These are phyloP conservation scores for Mormyrus hasselquistii DNA, from an alignment of 2,797 vertebrate genomes.

Conservation along the genomic window DNA sequence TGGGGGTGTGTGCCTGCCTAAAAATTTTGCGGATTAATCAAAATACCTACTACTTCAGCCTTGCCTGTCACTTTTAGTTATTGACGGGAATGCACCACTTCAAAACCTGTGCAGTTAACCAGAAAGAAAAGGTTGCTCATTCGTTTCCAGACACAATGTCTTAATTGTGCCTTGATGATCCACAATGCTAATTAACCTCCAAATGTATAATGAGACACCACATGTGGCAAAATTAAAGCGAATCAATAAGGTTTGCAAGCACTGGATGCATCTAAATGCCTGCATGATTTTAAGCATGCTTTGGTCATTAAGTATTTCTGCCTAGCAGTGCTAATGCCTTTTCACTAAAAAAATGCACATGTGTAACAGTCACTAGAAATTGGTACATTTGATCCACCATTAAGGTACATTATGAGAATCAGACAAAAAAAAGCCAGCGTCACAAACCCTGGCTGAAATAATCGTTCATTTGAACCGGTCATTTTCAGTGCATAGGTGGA, in stretches of 20 bases:
- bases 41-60: constrained; percentile 7
- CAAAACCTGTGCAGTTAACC: constrained; percentile 24
- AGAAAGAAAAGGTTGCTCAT: constrained; percentile 33
- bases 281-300: background rate
- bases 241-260: constrained; percentile 36
- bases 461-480: background rate
- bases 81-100: constrained; percentile 17
- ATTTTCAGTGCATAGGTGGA: background rate
- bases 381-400: background rate
- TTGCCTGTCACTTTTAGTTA: constrained; percentile 17
- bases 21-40: background rate
- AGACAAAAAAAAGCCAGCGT: background rate
- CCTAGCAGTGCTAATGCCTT: background rate
- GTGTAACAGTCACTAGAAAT: background rate
- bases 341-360: background rate
- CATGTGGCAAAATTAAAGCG: constrained; percentile 37
- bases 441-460: background rate
- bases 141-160: constrained; percentile 38
- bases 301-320: background rate
- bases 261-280: constrained; percentile 27
- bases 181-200: constrained; percentile 37
- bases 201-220: constrained; percentile 32
- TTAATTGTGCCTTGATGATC: constrained; percentile 31
- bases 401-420: background rate
- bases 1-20: background rate